These are phyloP conservation scores for Metalampra italica DNA, from an alignment of 2,888 invertebrate species.

Conservation along the genomic window DNA sequence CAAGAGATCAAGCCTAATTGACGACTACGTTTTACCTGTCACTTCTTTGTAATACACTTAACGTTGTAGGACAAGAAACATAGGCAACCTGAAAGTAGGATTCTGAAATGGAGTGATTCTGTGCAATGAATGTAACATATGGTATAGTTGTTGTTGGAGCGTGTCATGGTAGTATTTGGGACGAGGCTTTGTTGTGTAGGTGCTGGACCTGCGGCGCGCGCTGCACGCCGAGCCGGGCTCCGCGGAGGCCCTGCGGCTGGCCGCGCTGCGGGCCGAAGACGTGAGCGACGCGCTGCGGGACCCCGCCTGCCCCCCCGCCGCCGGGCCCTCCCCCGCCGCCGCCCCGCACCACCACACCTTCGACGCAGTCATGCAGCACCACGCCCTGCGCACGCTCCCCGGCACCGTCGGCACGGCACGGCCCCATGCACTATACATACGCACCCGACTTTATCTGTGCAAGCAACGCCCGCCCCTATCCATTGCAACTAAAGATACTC, in stretches of 20 bases:
- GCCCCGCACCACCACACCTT: slow-evolving; percentile 74
- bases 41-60: too few relatives aligned
- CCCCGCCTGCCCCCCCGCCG: slow-evolving; percentile 21
- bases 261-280: slow-evolving; percentile 71
- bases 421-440: slow-evolving; percentile 3
- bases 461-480: too few relatives aligned
- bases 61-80: too few relatives aligned
- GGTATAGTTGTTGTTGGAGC: neutral
- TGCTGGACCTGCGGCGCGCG: slow-evolving; percentile 88
- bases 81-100: too few relatives aligned
- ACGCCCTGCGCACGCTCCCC: slow-evolving; percentile 72
- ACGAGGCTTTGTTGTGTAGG: slow-evolving; percentile 72
- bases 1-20: too few relatives aligned
- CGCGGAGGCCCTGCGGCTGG: slow-evolving; percentile 77
- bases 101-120: too few relatives aligned
- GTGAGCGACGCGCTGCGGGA: slow-evolving; percentile 71
- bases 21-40: too few relatives aligned
- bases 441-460: slow-evolving; percentile 25
- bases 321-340: slow-evolving; percentile 40
- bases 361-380: slow-evolving; percentile 77
- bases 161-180: slow-evolving; percentile 11
- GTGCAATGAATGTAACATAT: too few relatives aligned
- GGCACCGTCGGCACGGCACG: slow-evolving; percentile 50
- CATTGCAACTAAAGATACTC: too few relatives aligned
- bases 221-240: slow-evolving; percentile 85